phyloP scores from a whole-genome alignment of 2,888 invertebrate species.

The Trachelus iudaicus region DNA sequence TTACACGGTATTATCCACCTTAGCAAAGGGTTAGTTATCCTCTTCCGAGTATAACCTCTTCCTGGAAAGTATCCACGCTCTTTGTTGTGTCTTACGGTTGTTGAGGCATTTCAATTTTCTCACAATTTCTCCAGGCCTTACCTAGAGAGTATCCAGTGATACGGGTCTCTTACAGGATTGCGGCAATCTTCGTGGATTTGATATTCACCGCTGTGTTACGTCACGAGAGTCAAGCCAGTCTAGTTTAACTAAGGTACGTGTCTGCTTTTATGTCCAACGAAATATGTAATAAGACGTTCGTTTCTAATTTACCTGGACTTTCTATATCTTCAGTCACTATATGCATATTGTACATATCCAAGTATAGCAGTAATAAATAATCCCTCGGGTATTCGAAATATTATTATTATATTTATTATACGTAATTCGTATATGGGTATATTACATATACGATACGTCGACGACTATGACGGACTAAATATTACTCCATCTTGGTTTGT shows the following conservation, averaged over 20 bases:
- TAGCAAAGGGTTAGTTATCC: constrained; percentile 15
- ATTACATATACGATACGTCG: background rate
- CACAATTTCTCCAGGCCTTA: background rate
- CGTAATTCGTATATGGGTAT: background rate
- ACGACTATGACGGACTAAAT: background rate
- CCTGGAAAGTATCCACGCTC: constrained; percentile 4
- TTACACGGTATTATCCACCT: constrained; percentile 26
- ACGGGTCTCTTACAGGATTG: background rate
- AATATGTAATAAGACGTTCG: background rate
- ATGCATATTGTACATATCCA: background rate
- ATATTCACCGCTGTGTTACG: background rate
- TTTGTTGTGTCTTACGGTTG: background rate
- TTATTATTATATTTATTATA: background rate
- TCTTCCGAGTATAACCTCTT: constrained; percentile 14
- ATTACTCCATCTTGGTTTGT: background rate
- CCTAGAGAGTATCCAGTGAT: background rate
- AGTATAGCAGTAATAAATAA: background rate
- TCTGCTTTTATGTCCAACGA: background rate
- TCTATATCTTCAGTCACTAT: background rate
- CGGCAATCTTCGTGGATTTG: background rate
- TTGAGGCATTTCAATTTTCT: constrained; percentile 1
- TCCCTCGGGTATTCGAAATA: background rate
- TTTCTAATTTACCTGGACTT: too few relatives aligned
- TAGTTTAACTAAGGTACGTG: background rate
- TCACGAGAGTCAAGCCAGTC: background rate